Evolutionary conservation across 2,797 vertebrate species (phyloP).

Genomic region (Lepidocolaptes lacrymiger): DNA sequence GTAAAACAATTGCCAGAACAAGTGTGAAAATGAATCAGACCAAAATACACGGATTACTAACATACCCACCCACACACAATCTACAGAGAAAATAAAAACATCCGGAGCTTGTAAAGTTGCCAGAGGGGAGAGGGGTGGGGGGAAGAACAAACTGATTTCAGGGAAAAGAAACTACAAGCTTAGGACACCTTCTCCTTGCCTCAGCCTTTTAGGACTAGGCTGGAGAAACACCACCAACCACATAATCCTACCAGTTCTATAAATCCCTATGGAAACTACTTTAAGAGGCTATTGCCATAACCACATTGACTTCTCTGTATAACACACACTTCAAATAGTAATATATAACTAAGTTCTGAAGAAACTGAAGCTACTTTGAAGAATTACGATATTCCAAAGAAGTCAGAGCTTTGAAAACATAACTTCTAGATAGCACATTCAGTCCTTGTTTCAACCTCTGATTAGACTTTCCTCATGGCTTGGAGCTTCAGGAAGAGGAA

Average conservation of each 20-base stretch:
- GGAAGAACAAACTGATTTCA: background rate
- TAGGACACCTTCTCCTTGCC: background rate
- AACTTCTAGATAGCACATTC: background rate
- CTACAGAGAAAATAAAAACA: slow-evolving; percentile 43
- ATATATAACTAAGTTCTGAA: background rate
- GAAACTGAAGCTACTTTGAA: background rate
- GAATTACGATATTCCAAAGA: background rate
- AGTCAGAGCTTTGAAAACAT: background rate
- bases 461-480: background rate
- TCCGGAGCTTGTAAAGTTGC: background rate
- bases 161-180: background rate
- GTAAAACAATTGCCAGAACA: slow-evolving; percentile 12
- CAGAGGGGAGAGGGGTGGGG: rapidly evolving
- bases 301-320: background rate
- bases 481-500: background rate
- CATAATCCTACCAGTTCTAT: background rate
- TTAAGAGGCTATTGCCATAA: background rate
- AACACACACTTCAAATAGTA: background rate
- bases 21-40: slow-evolving; percentile 3
- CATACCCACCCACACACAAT: background rate
- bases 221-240: rapidly evolving
- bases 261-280: background rate
- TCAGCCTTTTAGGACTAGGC: background rate
- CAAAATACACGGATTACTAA: background rate
- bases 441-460: background rate